These are phyloP conservation scores for Drosophila leonis DNA, from an alignment of 2,888 invertebrate species.

Conservation along the genomic window DNA sequence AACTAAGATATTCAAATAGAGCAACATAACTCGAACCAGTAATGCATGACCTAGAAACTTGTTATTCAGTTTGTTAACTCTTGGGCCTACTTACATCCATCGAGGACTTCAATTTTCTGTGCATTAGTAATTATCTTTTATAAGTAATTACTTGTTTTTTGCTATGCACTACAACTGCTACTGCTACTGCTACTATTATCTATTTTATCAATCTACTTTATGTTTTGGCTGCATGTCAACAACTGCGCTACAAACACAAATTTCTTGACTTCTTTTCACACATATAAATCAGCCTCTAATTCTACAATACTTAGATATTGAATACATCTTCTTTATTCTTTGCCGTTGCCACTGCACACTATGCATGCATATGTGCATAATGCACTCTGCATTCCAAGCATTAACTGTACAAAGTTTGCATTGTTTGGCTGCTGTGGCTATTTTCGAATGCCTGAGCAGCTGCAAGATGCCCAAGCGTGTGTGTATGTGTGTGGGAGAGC, in stretches of 20 bases:
- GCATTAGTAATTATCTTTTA: too few relatives aligned
- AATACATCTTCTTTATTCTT: background rate
- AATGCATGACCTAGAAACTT: too few relatives aligned
- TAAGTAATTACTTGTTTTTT: too few relatives aligned
- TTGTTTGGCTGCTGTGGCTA: conserved; percentile 38
- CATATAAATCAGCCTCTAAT: background rate
- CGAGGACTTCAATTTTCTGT: too few relatives aligned
- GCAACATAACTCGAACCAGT: too few relatives aligned
- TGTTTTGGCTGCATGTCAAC: background rate
- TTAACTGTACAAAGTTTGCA: conserved; percentile 43
- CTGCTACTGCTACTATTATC: too few relatives aligned
- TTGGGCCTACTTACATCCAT: too few relatives aligned
- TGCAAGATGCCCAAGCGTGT: conserved; percentile 15
- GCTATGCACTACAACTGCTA: too few relatives aligned
- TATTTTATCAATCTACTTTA: background rate
- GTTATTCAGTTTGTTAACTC: too few relatives aligned
- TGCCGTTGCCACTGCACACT: background rate
- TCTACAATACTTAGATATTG: background rate
- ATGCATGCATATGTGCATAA: conserved; percentile 1
- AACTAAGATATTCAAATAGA: too few relatives aligned
- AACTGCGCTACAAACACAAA: background rate
- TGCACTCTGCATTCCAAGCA: conserved; percentile 11
- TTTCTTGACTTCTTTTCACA: background rate
- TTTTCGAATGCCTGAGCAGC: conserved; percentile 28
- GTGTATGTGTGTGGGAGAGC: background rate